Conservation (phyloP, 1,140 invertebrate genomes). For the Zaprionus ghesquierei region DNA sequence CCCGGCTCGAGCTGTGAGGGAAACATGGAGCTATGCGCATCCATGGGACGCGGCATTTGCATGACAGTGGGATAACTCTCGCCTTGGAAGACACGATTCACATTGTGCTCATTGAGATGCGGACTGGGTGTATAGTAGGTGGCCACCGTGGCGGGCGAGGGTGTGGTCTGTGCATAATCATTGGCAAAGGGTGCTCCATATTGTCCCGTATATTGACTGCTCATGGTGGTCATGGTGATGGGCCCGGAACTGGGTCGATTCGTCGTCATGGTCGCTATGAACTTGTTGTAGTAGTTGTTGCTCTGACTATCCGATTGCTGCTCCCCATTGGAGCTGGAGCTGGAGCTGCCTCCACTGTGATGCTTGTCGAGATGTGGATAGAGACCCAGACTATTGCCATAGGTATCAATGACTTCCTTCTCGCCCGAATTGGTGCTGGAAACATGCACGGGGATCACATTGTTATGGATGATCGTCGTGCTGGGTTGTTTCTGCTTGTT, state of each 20-base stretch:
- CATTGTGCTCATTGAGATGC: slow-evolving; percentile 73
- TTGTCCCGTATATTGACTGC: slow-evolving; percentile 38
- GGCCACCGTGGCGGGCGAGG: slow-evolving; percentile 58
- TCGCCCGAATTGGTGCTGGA: slow-evolving; percentile 68
- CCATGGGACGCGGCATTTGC: slow-evolving; percentile 57
- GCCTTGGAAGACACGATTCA: slow-evolving; percentile 59
- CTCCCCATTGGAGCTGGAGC: neutral
- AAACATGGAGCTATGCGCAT: slow-evolving; percentile 34
- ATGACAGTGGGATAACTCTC: slow-evolving; percentile 62
- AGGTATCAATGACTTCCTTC: slow-evolving; percentile 68
- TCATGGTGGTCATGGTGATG: slow-evolving; percentile 34
- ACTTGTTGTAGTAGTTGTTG: slow-evolving; percentile 32
- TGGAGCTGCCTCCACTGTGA: no score
- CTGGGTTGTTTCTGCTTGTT: slow-evolving; percentile 49
- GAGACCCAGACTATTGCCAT: slow-evolving; percentile 69
- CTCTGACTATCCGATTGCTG: neutral
- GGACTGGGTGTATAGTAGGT: slow-evolving; percentile 73
- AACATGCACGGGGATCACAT: slow-evolving; percentile 73
- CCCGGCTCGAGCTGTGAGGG: slow-evolving; percentile 55
- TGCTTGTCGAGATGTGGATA: slow-evolving; percentile 59
- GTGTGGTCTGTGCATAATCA: slow-evolving; percentile 60
- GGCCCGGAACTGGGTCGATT: slow-evolving; percentile 28
- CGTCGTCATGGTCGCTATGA: slow-evolving; percentile 54
- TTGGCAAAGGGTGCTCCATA: slow-evolving; percentile 45
- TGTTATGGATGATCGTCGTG: slow-evolving; percentile 81